These are phyloP conservation scores for Patella ulyssiponensis DNA, from an alignment of 2,888 invertebrate species.

Conservation along the genomic window DNA sequence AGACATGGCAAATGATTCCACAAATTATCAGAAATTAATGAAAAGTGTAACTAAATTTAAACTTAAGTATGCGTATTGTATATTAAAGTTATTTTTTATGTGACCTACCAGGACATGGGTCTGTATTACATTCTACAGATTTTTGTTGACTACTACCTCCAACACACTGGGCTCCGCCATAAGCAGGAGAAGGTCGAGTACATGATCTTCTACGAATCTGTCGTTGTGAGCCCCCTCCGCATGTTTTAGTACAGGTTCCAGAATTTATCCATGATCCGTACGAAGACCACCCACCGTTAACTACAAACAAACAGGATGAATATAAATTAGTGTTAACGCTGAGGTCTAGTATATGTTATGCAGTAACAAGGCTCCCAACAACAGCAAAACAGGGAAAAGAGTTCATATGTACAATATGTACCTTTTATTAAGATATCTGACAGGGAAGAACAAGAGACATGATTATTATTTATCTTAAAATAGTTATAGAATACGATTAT, in stretches of 20 bases:
- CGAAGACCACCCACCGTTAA: constrained; percentile 14
- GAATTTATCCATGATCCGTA: constrained; percentile 3
- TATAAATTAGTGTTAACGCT: neutral
- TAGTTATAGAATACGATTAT: too few species aligned
- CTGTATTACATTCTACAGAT: neutral
- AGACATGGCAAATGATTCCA: too few species aligned
- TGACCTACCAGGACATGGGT: neutral
- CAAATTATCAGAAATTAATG: too few species aligned
- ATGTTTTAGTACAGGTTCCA: neutral
- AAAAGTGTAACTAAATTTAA: too few species aligned
- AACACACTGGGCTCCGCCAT: neutral
- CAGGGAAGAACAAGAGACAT: too few species aligned
- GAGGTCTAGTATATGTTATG: neutral
- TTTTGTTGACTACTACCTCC: neutral
- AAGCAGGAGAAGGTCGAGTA: neutral
- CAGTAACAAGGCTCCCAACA: too few species aligned
- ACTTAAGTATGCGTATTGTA: too few species aligned
- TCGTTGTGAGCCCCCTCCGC: neutral
- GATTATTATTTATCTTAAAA: too few species aligned
- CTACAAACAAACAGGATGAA: neutral
- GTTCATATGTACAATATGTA: too few species aligned
- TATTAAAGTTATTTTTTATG: too few species aligned
- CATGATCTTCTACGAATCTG: neutral
- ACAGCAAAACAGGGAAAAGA: too few species aligned
- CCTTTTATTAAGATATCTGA: too few species aligned